Conservation (phyloP, 37 sponge, comb jelly and placozoan species). For the Lycopodina hypogea region DNA sequence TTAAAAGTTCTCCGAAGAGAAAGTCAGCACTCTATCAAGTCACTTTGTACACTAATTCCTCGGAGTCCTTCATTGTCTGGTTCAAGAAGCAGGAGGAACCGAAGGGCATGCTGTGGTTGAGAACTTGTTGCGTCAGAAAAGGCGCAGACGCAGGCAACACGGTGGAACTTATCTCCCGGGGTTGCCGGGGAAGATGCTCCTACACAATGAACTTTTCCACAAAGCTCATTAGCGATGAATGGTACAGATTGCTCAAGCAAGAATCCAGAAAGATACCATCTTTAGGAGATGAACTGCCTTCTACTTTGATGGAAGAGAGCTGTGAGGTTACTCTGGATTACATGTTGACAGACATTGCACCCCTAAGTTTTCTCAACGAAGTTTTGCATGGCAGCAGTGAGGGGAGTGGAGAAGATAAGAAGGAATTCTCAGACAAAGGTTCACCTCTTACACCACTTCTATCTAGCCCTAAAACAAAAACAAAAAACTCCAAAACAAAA, state of each 20-base stretch:
- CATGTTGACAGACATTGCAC: conserved; percentile 34
- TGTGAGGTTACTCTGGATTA: conserved; percentile 24
- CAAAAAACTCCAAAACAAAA: background rate
- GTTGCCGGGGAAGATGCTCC: conserved; percentile 58
- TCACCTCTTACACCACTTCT: background rate
- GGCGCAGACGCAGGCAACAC: conserved; percentile 12
- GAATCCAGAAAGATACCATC: conserved; percentile 46
- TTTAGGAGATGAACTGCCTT: conserved; percentile 15
- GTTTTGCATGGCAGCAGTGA: background rate
- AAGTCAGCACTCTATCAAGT: conserved; percentile 52
- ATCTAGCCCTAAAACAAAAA: background rate
- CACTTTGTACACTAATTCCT: conserved; percentile 57
- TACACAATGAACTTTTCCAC: conserved; percentile 54
- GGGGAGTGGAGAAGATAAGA: background rate
- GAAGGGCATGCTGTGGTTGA: conserved; percentile 68
- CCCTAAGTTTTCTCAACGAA: conserved; percentile 1
- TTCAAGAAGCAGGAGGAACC: conserved; percentile 62
- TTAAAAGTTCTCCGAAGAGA: conserved; percentile 40
- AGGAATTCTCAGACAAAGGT: background rate
- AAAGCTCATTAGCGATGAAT: conserved; percentile 27
- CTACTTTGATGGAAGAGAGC: conserved; percentile 7
- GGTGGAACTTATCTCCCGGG: conserved; percentile 59
- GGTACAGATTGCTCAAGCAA: conserved; percentile 49
- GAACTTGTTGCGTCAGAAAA: conserved; percentile 42
- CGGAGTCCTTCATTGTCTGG: conserved; percentile 73